These are phyloP conservation scores for Myoxocephalus aenaeus DNA, from an alignment of 2,797 vertebrate species.

Conservation along the genomic window DNA sequence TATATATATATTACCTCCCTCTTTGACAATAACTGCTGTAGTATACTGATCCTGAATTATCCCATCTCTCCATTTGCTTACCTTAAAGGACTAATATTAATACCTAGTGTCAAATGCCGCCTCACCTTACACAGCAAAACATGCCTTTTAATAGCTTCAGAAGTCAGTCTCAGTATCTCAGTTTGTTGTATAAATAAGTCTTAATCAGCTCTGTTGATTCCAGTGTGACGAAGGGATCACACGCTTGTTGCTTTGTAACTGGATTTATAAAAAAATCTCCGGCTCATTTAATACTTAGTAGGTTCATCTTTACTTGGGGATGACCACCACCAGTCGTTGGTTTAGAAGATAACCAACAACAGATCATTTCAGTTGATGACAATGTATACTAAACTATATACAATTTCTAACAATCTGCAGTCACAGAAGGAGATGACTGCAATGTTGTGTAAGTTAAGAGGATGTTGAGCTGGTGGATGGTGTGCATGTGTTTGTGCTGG, in stretches of 20 bases:
- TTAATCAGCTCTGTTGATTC: constrained; percentile 1
- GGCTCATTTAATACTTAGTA: neutral
- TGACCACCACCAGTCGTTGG: neutral
- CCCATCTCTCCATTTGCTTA: neutral
- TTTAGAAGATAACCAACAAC: neutral
- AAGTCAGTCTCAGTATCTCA: neutral
- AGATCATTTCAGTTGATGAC: neutral
- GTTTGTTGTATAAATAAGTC: neutral
- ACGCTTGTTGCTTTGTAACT: neutral
- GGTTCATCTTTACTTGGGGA: neutral
- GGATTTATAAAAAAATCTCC: neutral
- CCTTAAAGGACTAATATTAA: neutral
- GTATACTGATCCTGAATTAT: neutral
- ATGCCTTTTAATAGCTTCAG: neutral
- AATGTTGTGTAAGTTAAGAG: neutral
- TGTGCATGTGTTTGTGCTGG: neutral
- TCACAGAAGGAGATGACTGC: neutral
- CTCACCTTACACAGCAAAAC: constrained; percentile 2
- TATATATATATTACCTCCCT: neutral
- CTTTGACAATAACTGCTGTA: too few relatives aligned
- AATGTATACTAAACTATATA: neutral
- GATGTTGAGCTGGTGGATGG: neutral
- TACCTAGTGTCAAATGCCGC: neutral
- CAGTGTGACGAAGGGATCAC: neutral
- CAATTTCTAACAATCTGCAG: neutral